These are phyloP conservation scores for Andrena bucephala DNA, from an alignment of 2,888 invertebrate genomes.

Conservation along the genomic window DNA sequence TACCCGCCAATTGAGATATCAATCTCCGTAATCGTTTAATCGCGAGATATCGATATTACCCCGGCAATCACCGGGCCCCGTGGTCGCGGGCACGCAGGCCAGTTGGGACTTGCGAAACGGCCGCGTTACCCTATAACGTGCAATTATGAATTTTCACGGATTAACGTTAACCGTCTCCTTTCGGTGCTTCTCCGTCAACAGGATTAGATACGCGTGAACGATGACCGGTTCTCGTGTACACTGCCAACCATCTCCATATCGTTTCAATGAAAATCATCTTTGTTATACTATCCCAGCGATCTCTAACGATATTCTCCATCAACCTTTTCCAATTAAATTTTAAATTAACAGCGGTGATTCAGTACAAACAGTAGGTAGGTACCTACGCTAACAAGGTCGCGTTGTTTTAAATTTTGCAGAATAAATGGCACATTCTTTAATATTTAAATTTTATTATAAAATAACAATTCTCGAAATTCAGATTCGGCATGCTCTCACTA, in stretches of 20 bases:
- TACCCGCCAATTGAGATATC: constrained; percentile 73
- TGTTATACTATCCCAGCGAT: too few relatives aligned
- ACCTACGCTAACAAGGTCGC: too few relatives aligned
- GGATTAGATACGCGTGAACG: constrained; percentile 47
- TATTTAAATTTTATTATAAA: too few relatives aligned
- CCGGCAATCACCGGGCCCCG: constrained; percentile 46
- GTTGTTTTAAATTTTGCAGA: too few relatives aligned
- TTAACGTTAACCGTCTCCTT: constrained; percentile 62
- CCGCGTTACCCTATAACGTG: constrained; percentile 58
- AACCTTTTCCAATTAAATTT: too few relatives aligned
- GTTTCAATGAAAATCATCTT: background rate
- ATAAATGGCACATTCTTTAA: too few relatives aligned
- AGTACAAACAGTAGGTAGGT: too few relatives aligned
- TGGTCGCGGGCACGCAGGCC: constrained; percentile 35
- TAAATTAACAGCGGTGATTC: too few relatives aligned
- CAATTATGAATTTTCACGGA: constrained; percentile 74
- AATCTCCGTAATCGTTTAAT: constrained; percentile 74
- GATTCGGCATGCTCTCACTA: too few relatives aligned
- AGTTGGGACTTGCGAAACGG: constrained; percentile 57
- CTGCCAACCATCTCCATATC: constrained; percentile 7
- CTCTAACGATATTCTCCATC: too few relatives aligned
- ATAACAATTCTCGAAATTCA: too few relatives aligned
- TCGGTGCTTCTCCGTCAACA: constrained; percentile 29
- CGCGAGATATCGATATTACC: constrained; percentile 66
- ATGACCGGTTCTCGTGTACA: constrained; percentile 39